Evolutionary conservation across 2,113 vertebrate species (phyloP).

Genomic region (Grammomys dolichurus): DNA sequence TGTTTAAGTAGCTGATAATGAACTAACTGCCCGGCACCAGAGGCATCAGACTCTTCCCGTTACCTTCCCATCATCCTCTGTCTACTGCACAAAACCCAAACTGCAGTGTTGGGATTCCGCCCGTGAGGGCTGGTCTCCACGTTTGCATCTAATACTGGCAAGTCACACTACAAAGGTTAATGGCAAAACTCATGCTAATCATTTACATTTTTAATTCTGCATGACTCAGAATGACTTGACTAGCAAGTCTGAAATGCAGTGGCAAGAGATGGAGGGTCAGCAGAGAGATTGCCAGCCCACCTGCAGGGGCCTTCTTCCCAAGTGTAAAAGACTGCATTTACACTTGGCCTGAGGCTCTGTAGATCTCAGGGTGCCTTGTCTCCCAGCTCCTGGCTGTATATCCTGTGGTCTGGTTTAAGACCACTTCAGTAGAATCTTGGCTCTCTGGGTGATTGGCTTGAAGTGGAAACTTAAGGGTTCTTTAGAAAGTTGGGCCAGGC

Average conservation of each 20-base stretch:
- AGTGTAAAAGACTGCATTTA: neutral
- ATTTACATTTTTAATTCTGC: conserved; percentile 18
- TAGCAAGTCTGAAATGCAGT: neutral
- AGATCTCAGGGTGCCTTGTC: accelerated
- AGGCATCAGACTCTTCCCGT: neutral
- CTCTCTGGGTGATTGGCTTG: neutral
- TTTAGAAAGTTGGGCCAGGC: too few relatives aligned
- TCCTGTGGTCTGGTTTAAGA: neutral
- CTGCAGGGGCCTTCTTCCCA: neutral
- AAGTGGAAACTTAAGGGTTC: too few relatives aligned
- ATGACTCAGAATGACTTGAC: neutral
- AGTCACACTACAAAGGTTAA: neutral
- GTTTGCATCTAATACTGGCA: conserved; percentile 39
- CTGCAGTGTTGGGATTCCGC: neutral
- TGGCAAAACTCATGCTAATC: neutral
- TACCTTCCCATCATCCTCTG: neutral
- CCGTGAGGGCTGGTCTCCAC: neutral
- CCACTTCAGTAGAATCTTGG: too few relatives aligned
- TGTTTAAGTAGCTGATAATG: neutral
- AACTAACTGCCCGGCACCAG: neutral
- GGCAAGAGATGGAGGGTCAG: neutral
- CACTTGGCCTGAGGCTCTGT: neutral
- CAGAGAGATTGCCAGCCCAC: neutral
- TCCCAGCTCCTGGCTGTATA: neutral
- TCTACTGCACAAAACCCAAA: neutral